Percentiles rank a stretch among this genome's conserved stretches.
Conservation (phyloP, 37 sponge, comb jelly and placozoan genomes). For the Eunapius fragilis region DNA sequence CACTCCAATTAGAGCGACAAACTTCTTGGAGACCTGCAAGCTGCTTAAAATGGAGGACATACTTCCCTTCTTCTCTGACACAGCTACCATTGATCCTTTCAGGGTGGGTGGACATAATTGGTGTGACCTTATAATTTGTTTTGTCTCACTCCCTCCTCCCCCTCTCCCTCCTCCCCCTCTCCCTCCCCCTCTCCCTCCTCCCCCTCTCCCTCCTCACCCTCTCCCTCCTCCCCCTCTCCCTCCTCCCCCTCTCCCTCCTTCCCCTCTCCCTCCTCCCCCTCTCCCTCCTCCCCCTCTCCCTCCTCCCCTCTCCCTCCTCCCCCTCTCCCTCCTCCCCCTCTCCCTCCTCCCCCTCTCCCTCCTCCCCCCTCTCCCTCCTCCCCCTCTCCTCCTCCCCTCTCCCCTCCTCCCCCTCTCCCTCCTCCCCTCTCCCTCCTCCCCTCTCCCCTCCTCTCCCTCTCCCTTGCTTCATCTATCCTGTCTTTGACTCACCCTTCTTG, state of each 20-base stretch:
- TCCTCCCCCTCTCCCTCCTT: no score
- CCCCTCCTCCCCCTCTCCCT: no score
- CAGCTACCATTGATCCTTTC: slow-evolving; percentile 93
- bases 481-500: background rate
- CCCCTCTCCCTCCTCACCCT: background rate
- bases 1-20: slow-evolving; percentile 70
- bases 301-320: no score
- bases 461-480: background rate
- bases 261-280: no score
- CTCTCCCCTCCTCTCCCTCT: background rate
- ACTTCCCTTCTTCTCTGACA: slow-evolving; percentile 94
- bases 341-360: no score
- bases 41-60: slow-evolving; percentile 95
- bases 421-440: no score
- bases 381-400: no score
- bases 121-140: background rate
- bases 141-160: background rate
- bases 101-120: slow-evolving; percentile 55
- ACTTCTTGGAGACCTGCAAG: slow-evolving; percentile 75
- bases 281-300: no score
- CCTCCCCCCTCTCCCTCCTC: background rate
- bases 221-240: background rate
- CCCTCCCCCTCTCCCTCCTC: background rate
- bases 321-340: no score
- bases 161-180: background rate